These are phyloP conservation scores for Dolomedes plantarius DNA, from an alignment of 2,888 invertebrate genomes.

Conservation along the genomic window DNA sequence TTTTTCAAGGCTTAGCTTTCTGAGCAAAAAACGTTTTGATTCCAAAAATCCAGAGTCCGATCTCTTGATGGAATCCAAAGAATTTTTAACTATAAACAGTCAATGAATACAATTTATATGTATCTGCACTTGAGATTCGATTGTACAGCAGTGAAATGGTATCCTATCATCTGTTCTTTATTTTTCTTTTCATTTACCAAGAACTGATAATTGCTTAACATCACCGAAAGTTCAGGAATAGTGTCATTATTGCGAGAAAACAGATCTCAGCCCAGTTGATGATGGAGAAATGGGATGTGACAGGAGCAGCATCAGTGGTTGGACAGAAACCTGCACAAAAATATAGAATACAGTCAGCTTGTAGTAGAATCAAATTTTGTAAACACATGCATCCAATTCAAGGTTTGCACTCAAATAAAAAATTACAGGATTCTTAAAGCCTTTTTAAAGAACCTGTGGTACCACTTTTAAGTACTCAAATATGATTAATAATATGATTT, in stretches of 20 bases:
- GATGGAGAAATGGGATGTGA: neutral
- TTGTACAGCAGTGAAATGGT: slow-evolving; percentile 25
- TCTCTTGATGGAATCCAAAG: slow-evolving; percentile 4
- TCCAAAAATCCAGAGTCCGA: slow-evolving; percentile 7
- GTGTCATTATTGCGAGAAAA: neutral
- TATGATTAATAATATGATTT: too few relatives aligned
- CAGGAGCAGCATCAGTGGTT: slow-evolving; percentile 22
- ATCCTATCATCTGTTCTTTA: neutral
- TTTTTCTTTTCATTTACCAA: neutral
- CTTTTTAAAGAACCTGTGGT: too few relatives aligned
- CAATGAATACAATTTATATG: slow-evolving; percentile 8
- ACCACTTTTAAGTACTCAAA: too few relatives aligned
- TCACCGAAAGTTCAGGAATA: slow-evolving; percentile 46
- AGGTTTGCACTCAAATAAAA: too few relatives aligned
- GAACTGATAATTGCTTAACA: neutral
- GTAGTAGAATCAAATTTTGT: too few relatives aligned
- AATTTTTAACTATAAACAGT: slow-evolving; percentile 20
- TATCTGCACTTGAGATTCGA: slow-evolving; percentile 28
- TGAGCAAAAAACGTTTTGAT: slow-evolving; percentile 60
- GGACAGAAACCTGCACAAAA: slow-evolving; percentile 54
- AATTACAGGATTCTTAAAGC: too few relatives aligned
- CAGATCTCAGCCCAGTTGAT: neutral
- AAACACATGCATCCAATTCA: too few relatives aligned
- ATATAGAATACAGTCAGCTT: too few relatives aligned
- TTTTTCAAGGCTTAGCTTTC: slow-evolving; percentile 54